Evolutionary conservation across 2,797 vertebrate species (phyloP), one percentile per base, ranked within the genome.

Genomic region (Bradypodion ventrale): DNA sequence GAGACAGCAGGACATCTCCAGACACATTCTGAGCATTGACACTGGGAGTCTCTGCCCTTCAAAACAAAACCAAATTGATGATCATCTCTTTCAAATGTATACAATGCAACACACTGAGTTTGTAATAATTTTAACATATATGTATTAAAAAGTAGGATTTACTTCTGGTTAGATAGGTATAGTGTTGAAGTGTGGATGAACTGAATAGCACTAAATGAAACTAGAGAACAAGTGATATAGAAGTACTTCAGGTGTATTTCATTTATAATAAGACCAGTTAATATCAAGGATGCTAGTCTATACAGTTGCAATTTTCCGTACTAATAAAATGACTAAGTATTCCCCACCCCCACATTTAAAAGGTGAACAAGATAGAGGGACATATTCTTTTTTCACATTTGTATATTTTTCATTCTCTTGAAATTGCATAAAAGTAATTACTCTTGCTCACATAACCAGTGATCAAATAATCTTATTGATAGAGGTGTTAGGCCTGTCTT

Each of bases 391-490:
- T 76, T 83, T 66, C 37, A 42, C 29, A 42, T 5, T 42, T 46
- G 6, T 77, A 29, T 40, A 59, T 42, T 75, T 5, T 65, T 75
- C 68, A 81, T 1, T 0, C 86, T 80, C 81, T 42, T 85, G 29
- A 81, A 59, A 46, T 42, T 12, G 5, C 1, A 15, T 32, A 37
- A 29, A 74, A 85, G 35, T 66, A 83, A n/a, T 59, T 63, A 60
- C 63, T 78, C 63, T 13, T 1, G 37, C n/a, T 78, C 79, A 69
- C 25, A 29, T 73, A 76, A 65, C 23, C 1, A n/a, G 27, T 85
- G 73, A 83, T 88, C 85, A 83, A 80, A 59, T 63, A 69, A 27
- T 60, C 29, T 83, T 7, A 44, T 86, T 52, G 46, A 66, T 73
- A 68, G 23, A 84, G 63, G 52, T 40, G 32, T 29, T 2, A 46